Conservation (phyloP, 2,888 invertebrate species). For the Ceratothoa steindachneri region DNA sequence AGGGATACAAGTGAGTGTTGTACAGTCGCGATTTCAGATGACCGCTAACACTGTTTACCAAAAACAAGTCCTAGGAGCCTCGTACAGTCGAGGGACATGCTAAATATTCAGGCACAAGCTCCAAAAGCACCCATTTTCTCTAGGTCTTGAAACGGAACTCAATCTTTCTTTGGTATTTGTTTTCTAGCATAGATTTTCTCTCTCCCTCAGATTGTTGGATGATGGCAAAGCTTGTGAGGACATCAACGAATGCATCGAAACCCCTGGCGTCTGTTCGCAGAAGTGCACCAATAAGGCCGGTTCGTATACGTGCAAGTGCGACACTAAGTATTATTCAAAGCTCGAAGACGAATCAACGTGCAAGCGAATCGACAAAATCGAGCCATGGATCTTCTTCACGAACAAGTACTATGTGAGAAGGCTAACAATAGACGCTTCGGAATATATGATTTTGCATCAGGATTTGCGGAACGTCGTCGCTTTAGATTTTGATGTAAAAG, state of each 20-base stretch:
- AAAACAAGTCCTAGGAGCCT: too few relatives aligned
- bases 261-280: conserved; percentile 87
- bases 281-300: conserved; percentile 93
- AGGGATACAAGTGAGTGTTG: conserved; percentile 72
- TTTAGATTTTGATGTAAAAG: conserved; percentile 82
- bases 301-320: conserved; percentile 91
- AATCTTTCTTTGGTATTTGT: too few relatives aligned
- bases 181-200: too few relatives aligned
- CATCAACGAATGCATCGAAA: conserved; percentile 82
- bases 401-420: conserved; percentile 97
- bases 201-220: conserved; percentile 63
- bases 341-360: conserved; percentile 82
- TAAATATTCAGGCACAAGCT: too few relatives aligned
- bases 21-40: too few relatives aligned
- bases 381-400: conserved; percentile 87
- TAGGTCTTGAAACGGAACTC: too few relatives aligned
- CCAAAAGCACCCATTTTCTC: too few relatives aligned
- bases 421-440: conserved; percentile 81
- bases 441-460: conserved; percentile 77
- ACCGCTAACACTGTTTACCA: too few relatives aligned
- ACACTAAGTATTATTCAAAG: conserved; percentile 82
- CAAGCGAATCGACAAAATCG: conserved; percentile 72
- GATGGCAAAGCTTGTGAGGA: conserved; percentile 91
- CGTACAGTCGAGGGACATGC: too few relatives aligned
- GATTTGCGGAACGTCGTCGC: conserved; percentile 96